Evolutionary conservation across 1,140 invertebrate genomes (phyloP).

Genomic region (Aphidius ervi): DNA sequence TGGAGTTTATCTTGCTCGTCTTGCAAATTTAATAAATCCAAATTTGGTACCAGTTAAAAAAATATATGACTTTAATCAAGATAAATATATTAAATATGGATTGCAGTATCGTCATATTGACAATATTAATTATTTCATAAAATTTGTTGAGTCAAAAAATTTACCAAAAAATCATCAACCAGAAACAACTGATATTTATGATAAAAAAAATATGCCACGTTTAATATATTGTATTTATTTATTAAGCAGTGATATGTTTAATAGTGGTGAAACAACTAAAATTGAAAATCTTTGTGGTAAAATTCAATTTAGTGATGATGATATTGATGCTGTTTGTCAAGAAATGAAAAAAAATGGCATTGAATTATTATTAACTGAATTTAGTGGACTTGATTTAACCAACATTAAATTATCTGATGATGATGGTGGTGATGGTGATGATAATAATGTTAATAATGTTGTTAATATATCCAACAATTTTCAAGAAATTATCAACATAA

Average conservation of each 20-base stretch:
- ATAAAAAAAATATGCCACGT: conserved; percentile 80
- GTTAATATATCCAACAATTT: conserved; percentile 70
- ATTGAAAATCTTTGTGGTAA: conserved; percentile 78
- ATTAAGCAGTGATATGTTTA: conserved; percentile 69
- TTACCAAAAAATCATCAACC: conserved; percentile 78
- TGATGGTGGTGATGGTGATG: conserved; percentile 53
- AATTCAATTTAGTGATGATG: conserved; percentile 73
- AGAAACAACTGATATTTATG: conserved; percentile 83
- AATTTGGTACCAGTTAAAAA: conserved; percentile 63
- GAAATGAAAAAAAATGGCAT: conserved; percentile 72
- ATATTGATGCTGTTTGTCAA: conserved; percentile 67
- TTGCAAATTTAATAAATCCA: conserved; percentile 72
- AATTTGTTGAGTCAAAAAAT: conserved; percentile 65
- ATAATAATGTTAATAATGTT: too few relatives aligned
- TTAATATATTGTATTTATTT: conserved; percentile 82
- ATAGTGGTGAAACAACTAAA: conserved; percentile 68
- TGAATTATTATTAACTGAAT: conserved; percentile 74
- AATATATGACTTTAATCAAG: conserved; percentile 74
- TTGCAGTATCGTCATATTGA: conserved; percentile 79
- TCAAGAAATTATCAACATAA: conserved; percentile 53
- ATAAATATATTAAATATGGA: conserved; percentile 61
- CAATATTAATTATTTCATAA: conserved; percentile 79
- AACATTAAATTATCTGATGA: conserved; percentile 63
- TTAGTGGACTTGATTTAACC: conserved; percentile 72
- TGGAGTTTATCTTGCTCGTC: conserved; percentile 75